Conservation (phyloP, 2,113 vertebrate species). For the Sterrhoptilus dennistouni region DNA sequence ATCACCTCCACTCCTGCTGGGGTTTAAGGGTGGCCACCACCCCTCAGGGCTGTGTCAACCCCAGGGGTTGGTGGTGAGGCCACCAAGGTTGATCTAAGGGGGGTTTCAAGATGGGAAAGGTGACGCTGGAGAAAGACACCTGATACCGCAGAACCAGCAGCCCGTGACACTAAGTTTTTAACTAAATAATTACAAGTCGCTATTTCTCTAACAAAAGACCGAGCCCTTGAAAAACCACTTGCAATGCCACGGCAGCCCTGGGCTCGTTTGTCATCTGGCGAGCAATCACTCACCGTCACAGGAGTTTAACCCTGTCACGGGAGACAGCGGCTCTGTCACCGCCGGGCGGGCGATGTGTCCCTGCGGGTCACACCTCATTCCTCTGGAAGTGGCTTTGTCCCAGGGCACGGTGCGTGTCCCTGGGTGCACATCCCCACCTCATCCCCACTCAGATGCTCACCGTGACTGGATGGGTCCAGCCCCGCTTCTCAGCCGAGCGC, state of each 20-base stretch:
- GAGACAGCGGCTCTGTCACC: not conserved
- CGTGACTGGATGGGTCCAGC: fast-evolving
- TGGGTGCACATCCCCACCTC: fast-evolving
- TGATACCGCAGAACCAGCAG: not conserved
- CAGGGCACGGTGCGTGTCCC: fast-evolving
- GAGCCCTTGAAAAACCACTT: slow-evolving; percentile 15
- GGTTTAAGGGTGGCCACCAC: not conserved
- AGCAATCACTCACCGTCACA: not conserved
- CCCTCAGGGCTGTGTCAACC: not conserved
- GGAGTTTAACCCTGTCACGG: slow-evolving; percentile 1
- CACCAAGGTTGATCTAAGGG: not conserved
- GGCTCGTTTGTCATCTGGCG: not conserved
- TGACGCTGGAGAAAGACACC: fast-evolving
- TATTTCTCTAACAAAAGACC: not conserved
- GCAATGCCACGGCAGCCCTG: not conserved
- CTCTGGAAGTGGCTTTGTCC: not conserved
- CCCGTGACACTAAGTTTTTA: not conserved
- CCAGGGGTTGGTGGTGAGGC: not conserved
- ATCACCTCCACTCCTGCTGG: not conserved
- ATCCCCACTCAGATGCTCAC: fast-evolving
- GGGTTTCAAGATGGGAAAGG: not conserved
- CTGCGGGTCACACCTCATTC: not conserved
- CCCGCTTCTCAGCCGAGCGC: not conserved
- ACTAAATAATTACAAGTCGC: not conserved
- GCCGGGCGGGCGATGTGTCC: not conserved